Base-by-base conservation (phyloP, 2,888 invertebrate genomes). In the Enchytraeus crypticus region DNA sequence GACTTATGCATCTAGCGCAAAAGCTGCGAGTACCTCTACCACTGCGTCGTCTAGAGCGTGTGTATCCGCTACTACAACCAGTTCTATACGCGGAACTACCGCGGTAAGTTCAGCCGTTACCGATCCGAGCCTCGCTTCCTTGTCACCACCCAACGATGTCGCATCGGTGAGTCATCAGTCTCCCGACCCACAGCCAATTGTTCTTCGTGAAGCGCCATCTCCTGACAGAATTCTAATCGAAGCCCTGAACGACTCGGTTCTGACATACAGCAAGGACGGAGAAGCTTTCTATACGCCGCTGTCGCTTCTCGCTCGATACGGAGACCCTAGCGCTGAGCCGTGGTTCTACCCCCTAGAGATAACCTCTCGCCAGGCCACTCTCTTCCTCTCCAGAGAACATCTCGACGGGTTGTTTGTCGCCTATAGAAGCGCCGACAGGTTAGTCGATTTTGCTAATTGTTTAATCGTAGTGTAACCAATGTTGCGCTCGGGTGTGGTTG, bases 351-450 rank as follows among this genome's bases (percentile, higher is more conserved):
- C 70, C 2, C 53, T 69, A 30, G 47, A 53, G 3, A 55, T 70
- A 5, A 59, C 66, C 23, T 59, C 67, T 2, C 57, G 66, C 4
- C 67, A 70, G 34, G 70, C 70, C 30, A 62, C 69, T 5, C 51
- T 70, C 23, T 69, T 70, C 51, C 60, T 70, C 26, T 47, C n/a
- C 23, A 34, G 30, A 11, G 69, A 69, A 47, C 62, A 62, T 32
- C 67, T 67, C 32, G 66, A 70, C 34, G 70, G 70, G 5, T 68
- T 67, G 32, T 70, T 70, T 45, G 21, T 70, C 5, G 69, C 69
- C 21, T 69, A 70, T 55, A 38, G 45, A 21, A 53, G 65, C 0
- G 18, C 8, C 18, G 38, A 38, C 8, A 14, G 11, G 38, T n/a
- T n/a, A n/a, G n/a, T n/a, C n/a, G n/a, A n/a, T n/a, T n/a, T n/a